A percentile compares a stretch with the other conserved stretches of the same genome.
Conservation (phyloP, 23 tunicate species). For the Halocynthia aurantium region DNA sequence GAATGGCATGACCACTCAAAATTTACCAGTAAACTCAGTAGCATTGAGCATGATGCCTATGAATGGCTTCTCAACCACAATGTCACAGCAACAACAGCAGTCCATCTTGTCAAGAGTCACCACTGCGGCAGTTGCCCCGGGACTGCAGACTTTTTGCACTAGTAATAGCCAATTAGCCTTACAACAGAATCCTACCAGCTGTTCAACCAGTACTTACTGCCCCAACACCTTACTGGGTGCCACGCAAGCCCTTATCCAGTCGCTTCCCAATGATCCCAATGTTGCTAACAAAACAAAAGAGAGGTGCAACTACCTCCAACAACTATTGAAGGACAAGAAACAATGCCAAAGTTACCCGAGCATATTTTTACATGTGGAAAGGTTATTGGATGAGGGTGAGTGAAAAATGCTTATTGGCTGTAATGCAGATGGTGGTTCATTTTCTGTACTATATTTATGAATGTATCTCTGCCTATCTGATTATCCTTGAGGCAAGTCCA, state of each 20-base stretch:
- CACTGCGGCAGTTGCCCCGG: slow-evolving; percentile 4
- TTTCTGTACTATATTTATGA: too few relatives aligned
- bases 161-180: slow-evolving; percentile 5
- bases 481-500: too few relatives aligned
- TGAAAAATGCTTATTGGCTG: background rate
- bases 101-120: background rate
- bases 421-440: too few relatives aligned
- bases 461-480: too few relatives aligned
- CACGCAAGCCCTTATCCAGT: slow-evolving; percentile 75
- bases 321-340: slow-evolving; percentile 94
- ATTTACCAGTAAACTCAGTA: background rate
- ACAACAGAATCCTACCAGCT: slow-evolving; percentile 3
- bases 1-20: background rate
- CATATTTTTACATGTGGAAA: slow-evolving; percentile 86
- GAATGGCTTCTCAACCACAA: slow-evolving; percentile 8
- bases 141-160: slow-evolving; percentile 8
- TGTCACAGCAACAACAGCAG: slow-evolving; percentile 9
- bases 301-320: slow-evolving; percentile 89
- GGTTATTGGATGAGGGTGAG: slow-evolving; percentile 97
- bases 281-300: slow-evolving; percentile 84
- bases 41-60: slow-evolving; percentile 18
- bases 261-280: slow-evolving; percentile 60
- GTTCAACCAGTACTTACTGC: background rate
- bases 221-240: slow-evolving; percentile 24
- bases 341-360: slow-evolving; percentile 72